phyloP scores from a whole-genome alignment of 1,140 invertebrate species.

The Danaus plexippus region DNA sequence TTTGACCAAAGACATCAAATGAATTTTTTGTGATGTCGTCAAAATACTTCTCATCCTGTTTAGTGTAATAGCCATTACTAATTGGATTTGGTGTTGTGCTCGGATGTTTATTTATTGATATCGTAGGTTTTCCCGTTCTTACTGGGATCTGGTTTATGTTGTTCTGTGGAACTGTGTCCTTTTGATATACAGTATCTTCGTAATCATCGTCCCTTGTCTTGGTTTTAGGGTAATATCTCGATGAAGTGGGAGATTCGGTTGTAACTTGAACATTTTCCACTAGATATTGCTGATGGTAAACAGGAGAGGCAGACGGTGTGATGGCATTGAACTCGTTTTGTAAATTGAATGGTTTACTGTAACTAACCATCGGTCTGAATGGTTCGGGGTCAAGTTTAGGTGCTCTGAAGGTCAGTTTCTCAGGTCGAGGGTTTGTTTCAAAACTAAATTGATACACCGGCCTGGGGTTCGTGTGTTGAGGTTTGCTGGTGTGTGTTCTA shows the following conservation, averaged over 20 bases:
- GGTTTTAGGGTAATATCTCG: constrained; percentile 61
- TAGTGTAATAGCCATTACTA: constrained; percentile 78
- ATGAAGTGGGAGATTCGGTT: constrained; percentile 58
- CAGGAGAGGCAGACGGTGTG: constrained; percentile 51
- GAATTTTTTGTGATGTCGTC: constrained; percentile 85
- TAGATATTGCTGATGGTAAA: constrained; percentile 57
- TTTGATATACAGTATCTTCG: constrained; percentile 40
- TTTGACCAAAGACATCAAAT: constrained; percentile 83
- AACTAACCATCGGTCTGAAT: constrained; percentile 76
- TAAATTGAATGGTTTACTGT: constrained; percentile 74
- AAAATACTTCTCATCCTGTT: constrained; percentile 78
- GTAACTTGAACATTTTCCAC: constrained; percentile 60
- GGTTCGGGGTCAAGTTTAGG: constrained; percentile 73
- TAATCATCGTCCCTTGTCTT: constrained; percentile 58
- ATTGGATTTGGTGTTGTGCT: constrained; percentile 75
- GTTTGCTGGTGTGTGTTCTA: constrained; percentile 52
- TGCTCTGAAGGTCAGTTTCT: constrained; percentile 63
- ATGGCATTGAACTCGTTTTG: constrained; percentile 71
- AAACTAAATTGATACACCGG: constrained; percentile 67
- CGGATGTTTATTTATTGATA: constrained; percentile 47
- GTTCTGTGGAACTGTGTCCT: constrained; percentile 40
- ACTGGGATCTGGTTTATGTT: constrained; percentile 56
- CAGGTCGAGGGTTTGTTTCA: constrained; percentile 53
- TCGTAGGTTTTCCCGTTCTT: constrained; percentile 56
- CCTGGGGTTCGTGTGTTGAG: constrained; percentile 49